Evolutionary conservation across 2,797 vertebrate species (phyloP), one percentile per base, ranked within the genome.

Genomic region (Cheirogaleus major): DNA sequence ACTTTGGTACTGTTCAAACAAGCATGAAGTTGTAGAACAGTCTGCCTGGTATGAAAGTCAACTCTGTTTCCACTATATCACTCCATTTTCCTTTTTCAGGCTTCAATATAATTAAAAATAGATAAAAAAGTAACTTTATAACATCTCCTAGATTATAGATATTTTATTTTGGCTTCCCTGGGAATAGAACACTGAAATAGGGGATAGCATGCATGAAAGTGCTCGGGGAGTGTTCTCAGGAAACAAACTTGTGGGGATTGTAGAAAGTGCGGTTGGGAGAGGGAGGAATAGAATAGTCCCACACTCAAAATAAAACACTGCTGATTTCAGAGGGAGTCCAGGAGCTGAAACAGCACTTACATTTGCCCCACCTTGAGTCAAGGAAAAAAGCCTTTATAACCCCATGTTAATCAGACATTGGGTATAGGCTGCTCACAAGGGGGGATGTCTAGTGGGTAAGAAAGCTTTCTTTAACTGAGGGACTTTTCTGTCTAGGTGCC

Each of bases 171-270:
- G 30, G 1, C 5, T 83, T 84, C 45, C 23, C 18, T 70, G 48
- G 25, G 1, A 50, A 23, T 6, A 75, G 30, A 93, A 84, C 4
- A 27, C 7, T 6, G n/a, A 72, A 4, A n/a, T 14, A 32, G 9
- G n/a, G 18, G 70, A 52, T 6, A 27, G 3, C 2, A 1, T 22
- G 6, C 9, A 55, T 2, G 35, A 4, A 61, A 38, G 1, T n/a
- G 80, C 23, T 59, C 65, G 72, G 10, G 8, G 5, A 75, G 9
- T 41, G 1, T 3, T 48, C 38, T 48, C 11, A 27, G 43, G 11
- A 75, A 22, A 43, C 20, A 55, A 5, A 81, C 23, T 32, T 59
- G 7, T 35, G 10, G 18, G 32, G 38, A 35, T 59, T 48, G 15
- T 70, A 15, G 48, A 80, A 70, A 10, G 1, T 41, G 43, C 15